Base-by-base conservation (phyloP, 1,140 invertebrate genomes). In the Orchestia grillus region DNA sequence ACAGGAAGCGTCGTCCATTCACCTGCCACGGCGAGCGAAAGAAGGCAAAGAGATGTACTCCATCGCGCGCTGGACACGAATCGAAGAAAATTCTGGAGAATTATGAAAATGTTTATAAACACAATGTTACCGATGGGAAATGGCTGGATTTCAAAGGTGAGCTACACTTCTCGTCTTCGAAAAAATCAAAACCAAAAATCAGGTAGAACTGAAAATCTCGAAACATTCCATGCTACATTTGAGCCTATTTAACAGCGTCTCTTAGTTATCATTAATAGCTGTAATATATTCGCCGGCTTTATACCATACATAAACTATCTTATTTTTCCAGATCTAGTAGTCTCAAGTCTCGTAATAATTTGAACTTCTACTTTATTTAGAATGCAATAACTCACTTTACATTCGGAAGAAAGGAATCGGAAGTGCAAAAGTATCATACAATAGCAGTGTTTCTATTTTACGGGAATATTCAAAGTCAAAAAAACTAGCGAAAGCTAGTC, bases 1-100 rank as follows among this genome's bases (percentile, higher is more conserved):
- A 94, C 92, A 94, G 92, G 92, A 94, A 94, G 92, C 92, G 47
- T 94, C 44, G 92, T 42, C 92, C 92, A 94, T 94, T 94, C 92
- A 94, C 43, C 92, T 94, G 92, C 92, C 92, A 94, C 92, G 43
- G 92, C 44, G 92, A 44, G 92, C 92, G 92, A 94, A 94, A 94
- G 92, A 94, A 94, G 36, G 92, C 92, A 94, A 94, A 94, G 43
- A 94, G 92, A 94, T 94, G 92, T 40, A 40, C 92, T 94, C 92
- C 92, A 94, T 94, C 92, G 92, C 44, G 43, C 92, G 43, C 41
- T 44, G 92, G 43, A 94, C 43, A 90, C 88, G 88, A 44, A 44
- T 44, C 88, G 43, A 41, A 90, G 88, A 90, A 90, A 90, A 42
- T 90, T 90, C 43, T 42, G 16, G 36, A 41, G 88, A 90, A 77